Evolutionary conservation across 2,797 vertebrate genomes (phyloP).

Genomic region (Hemibagrus guttatus): DNA sequence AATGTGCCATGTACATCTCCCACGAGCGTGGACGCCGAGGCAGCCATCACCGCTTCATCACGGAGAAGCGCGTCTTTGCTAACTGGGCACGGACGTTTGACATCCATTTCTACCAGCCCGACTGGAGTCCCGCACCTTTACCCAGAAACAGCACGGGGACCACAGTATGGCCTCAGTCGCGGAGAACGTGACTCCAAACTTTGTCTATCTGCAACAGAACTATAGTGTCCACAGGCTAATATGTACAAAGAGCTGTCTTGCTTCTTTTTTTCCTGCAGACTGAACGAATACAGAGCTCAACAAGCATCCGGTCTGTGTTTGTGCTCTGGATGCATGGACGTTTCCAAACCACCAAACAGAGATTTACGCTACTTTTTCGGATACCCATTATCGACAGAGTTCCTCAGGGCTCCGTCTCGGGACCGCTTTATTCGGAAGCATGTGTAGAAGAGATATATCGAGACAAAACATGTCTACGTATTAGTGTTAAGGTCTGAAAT

Average conservation of each 20-base stretch:
- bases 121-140: conserved; percentile 86
- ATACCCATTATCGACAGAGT: background rate
- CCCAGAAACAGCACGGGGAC: conserved; percentile 61
- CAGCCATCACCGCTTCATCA: conserved; percentile 97
- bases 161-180: conserved; percentile 7
- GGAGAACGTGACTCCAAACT: conserved; percentile 65
- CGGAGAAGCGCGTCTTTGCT: conserved; percentile 94
- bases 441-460: conserved; percentile 23
- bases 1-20: conserved; percentile 96
- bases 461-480: background rate
- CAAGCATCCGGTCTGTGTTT: background rate
- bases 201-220: background rate
- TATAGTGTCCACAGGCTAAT: background rate
- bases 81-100: conserved; percentile 93
- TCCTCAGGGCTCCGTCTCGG: conserved; percentile 10
- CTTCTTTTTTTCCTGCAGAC: no score
- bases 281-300: background rate
- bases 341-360: background rate
- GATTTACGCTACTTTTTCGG: background rate
- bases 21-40: conserved; percentile 93
- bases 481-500: conserved; percentile 6
- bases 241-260: background rate
- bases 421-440: conserved; percentile 13
- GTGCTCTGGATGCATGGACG: background rate
- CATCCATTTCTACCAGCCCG: conserved; percentile 94